A percentile compares a stretch with the other conserved stretches of the same genome.
Conservation (phyloP, 1,140 invertebrate genomes). For the Ceratina calcarata region DNA sequence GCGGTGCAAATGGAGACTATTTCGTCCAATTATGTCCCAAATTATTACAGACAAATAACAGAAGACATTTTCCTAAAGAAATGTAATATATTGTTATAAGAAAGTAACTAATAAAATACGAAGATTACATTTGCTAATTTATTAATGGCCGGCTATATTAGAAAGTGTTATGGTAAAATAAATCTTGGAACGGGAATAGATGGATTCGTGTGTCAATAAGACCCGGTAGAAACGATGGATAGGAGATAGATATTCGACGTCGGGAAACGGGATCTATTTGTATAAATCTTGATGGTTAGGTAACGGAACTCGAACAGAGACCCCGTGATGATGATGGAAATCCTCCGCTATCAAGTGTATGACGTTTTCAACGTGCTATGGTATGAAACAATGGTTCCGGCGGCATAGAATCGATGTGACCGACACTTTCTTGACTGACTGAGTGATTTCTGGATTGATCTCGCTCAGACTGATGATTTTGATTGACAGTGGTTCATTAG, state of each 20-base stretch:
- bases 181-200: not conserved
- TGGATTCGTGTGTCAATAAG: slow-evolving; percentile 32
- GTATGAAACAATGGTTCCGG: slow-evolving; percentile 31
- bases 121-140: too few species aligned
- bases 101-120: too few species aligned
- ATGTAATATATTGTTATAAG: too few species aligned
- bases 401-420: slow-evolving; percentile 3
- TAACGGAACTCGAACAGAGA: slow-evolving; percentile 17
- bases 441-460: slow-evolving; percentile 12
- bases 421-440: slow-evolving; percentile 9
- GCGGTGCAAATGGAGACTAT: not conserved
- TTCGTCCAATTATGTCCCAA: too few species aligned
- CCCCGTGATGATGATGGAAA: slow-evolving; percentile 38
- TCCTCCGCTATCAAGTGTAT: slow-evolving; percentile 6
- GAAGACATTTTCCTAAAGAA: too few species aligned
- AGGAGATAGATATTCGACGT: slow-evolving; percentile 17
- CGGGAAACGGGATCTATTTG: slow-evolving; percentile 44
- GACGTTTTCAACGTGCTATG: not conserved
- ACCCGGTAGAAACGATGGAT: not conserved
- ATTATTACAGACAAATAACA: slow-evolving; percentile 2
- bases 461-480: not conserved
- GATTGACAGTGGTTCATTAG: not conserved
- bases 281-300: slow-evolving; percentile 44
- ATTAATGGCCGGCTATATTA: too few species aligned
- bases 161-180: not conserved